Evolutionary conservation across 2,888 invertebrate genomes (phyloP), one percentile per base, ranked within the genome.

Genomic region (Mythimna lalbum): DNA sequence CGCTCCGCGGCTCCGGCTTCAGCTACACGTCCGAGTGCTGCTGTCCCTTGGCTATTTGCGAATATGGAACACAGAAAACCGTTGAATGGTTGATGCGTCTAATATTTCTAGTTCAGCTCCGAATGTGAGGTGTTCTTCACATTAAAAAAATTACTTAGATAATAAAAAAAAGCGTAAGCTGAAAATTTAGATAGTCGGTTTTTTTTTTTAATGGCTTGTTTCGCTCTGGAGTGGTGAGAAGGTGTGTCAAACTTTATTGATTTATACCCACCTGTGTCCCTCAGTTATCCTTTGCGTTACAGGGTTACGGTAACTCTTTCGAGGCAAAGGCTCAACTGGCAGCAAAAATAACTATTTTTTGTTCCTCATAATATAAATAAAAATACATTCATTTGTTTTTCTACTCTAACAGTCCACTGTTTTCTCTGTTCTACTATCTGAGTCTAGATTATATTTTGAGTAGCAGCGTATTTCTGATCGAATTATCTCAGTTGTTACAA

Each of bases 31-130:
- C 85, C 77, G 52, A 55, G 86, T 83, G 84, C 76, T 47, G 55
- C 61, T 71, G 89, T 90, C 90, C 90, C 90, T 82, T 84, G 90
- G 84, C 88, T 85, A 87, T 88, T 84, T 80, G 73, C 69, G 77
- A 73, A 85, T 73, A 73, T 80, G 57, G 83, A 71, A 86, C 80
- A 71, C 53, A 61, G 55, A 62, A 76, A 78, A 49, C 73, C 36
- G 19, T 76, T 60, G 87, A 84, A 73, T 76, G 57, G 75, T 60
- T 19, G 10, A 5, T 23, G 33, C 1, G 10, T 14, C n/a, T 7
- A 12, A 21, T 27, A 36, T 63, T 33, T 71, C n/a, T 31, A 19
- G 17, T 27, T 55, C 17, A n/a, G 27, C 17, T 53, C 5, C 1
- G n/a, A 43, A 43, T 43, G 4, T 17, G 17, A 43, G 19, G 19